These are phyloP conservation scores for Andrena trimmerana DNA, from an alignment of 2,888 invertebrate genomes.

Conservation along the genomic window DNA sequence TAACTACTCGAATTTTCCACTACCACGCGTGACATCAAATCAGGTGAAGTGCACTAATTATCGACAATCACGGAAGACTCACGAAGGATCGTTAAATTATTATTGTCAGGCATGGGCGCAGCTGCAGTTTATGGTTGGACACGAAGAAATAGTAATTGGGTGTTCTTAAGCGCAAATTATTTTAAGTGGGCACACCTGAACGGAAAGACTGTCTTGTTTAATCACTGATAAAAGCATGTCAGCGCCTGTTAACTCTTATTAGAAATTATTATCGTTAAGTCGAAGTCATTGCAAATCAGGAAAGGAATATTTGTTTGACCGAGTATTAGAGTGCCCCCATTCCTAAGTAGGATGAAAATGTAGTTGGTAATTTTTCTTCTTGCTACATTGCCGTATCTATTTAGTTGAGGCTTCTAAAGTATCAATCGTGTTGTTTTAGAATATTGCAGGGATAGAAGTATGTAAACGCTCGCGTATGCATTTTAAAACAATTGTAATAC, in stretches of 20 bases:
- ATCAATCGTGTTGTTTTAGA: no score
- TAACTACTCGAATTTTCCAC: constrained; percentile 1
- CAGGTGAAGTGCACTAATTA: constrained; percentile 6
- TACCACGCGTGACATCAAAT: neutral
- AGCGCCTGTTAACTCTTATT: neutral
- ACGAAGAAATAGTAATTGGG: constrained; percentile 56
- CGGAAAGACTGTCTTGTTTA: constrained; percentile 23
- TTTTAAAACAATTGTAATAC: no score
- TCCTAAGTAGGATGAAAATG: neutral
- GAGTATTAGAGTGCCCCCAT: neutral
- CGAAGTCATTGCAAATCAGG: neutral
- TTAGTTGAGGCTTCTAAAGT: no score
- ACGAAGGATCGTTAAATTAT: constrained; percentile 21
- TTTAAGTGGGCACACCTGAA: constrained; percentile 22
- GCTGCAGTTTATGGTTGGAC: constrained; percentile 43
- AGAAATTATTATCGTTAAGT: constrained; percentile 13
- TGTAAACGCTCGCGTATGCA: no score
- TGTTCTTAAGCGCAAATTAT: constrained; percentile 45
- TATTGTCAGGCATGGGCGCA: constrained; percentile 16
- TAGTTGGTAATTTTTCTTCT: no score
- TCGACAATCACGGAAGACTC: constrained; percentile 19
- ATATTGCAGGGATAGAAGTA: no score
- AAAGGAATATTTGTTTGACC: neutral
- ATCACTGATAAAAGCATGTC: constrained; percentile 11
- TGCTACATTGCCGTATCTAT: no score